Percentiles rank a stretch among this genome's conserved stretches.
These are phyloP conservation scores for Aphidius gifuensis DNA, from an alignment of 1,140 invertebrate genomes.

Conservation along the genomic window DNA sequence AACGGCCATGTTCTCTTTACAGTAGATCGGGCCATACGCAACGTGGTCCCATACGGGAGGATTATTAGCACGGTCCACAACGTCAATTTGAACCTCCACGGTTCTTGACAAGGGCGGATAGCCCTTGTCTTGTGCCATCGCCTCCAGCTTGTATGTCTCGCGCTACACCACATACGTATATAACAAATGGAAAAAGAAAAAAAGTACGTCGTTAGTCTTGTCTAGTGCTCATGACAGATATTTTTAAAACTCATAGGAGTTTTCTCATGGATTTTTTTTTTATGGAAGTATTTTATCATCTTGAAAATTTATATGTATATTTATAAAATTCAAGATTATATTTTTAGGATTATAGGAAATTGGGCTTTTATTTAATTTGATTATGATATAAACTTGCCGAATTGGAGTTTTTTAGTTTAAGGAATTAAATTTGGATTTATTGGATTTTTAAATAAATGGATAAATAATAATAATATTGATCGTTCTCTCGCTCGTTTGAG, in stretches of 20 bases:
- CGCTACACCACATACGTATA: constrained; percentile 64
- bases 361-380: not conserved
- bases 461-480: constrained; percentile 24
- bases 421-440: constrained; percentile 2
- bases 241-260: constrained; percentile 20
- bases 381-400: constrained; percentile 2
- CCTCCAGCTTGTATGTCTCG: constrained; percentile 95
- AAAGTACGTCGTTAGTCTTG: constrained; percentile 62
- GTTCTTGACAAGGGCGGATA: constrained; percentile 87
- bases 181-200: constrained; percentile 64
- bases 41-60: constrained; percentile 94
- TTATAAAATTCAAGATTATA: no score
- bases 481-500: constrained; percentile 32
- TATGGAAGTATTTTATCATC: constrained; percentile 3
- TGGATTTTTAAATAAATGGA: not conserved
- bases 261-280: constrained; percentile 8
- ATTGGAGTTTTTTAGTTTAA: constrained; percentile 2
- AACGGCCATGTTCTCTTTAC: constrained; percentile 94
- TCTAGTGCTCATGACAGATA: constrained; percentile 31
- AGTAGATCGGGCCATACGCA: constrained; percentile 93
- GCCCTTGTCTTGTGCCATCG: constrained; percentile 94
- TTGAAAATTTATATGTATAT: constrained; percentile 4
- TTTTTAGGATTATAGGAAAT: not conserved
- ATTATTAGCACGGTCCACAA: constrained; percentile 95
- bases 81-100: constrained; percentile 95